Evolutionary conservation across 2,888 invertebrate species (phyloP).

Genomic region (Embidobia sp.): DNA sequence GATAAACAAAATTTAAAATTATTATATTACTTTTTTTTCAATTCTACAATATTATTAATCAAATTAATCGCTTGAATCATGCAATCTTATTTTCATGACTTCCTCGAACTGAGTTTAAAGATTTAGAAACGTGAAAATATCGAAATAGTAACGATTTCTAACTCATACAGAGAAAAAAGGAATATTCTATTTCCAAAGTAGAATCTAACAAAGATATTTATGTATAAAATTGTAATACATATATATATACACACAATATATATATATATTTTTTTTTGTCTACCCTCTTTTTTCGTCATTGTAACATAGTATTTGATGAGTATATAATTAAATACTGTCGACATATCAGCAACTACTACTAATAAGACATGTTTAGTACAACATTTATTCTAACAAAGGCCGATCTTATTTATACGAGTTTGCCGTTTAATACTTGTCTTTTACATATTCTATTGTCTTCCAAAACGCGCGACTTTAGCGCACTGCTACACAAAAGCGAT

Average conservation of each 20-base stretch:
- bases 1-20: no score
- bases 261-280: constrained; percentile 54
- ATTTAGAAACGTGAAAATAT: no score
- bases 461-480: constrained; percentile 25
- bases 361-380: constrained; percentile 28
- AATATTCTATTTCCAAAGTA: constrained; percentile 41
- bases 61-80: no score
- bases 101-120: no score
- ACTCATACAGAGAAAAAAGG: not conserved
- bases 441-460: constrained; percentile 54
- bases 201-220: constrained; percentile 44
- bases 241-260: no score
- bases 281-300: constrained; percentile 37
- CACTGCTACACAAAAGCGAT: constrained; percentile 18
- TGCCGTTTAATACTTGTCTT: constrained; percentile 18
- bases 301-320: constrained; percentile 38
- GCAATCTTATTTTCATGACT: no score
- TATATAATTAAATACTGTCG: constrained; percentile 34
- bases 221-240: constrained; percentile 34
- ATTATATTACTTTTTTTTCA: no score
- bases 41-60: no score
- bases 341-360: constrained; percentile 60
- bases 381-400: not conserved
- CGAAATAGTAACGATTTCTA: no score
- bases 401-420: constrained; percentile 22